phyloP scores from a whole-genome alignment of 2,113 vertebrate species.

The Gasterosteus aculeatus region DNA sequence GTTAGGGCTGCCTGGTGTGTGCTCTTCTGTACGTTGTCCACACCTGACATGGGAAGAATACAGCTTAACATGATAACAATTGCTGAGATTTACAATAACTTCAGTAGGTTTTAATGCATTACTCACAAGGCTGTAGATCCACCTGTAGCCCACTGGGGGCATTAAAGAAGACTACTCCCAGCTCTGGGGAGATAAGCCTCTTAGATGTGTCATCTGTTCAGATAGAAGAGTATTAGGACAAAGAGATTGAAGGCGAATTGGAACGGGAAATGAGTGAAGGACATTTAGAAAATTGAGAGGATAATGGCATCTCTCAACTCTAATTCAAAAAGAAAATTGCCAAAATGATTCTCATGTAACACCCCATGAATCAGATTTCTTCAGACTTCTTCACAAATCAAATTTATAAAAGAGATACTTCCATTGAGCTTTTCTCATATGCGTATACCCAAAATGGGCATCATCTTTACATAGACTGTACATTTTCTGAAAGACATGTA shows the following conservation, averaged over 20 bases:
- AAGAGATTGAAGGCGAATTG: neutral
- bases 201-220: conserved; percentile 83
- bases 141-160: conserved; percentile 80
- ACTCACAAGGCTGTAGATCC: conserved; percentile 68
- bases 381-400: too few species aligned
- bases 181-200: conserved; percentile 90
- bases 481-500: too few species aligned
- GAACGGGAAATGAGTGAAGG: neutral
- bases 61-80: neutral
- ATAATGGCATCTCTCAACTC: too few species aligned
- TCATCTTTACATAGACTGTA: too few species aligned
- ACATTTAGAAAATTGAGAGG: too few species aligned
- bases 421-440: too few species aligned
- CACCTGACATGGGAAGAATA: conserved; percentile 49
- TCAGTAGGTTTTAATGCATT: neutral
- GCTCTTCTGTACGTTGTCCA: conserved; percentile 77
- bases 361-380: too few species aligned
- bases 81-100: neutral
- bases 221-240: conserved; percentile 8
- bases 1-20: conserved; percentile 85
- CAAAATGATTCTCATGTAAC: too few species aligned
- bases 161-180: conserved; percentile 94
- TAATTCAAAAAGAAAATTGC: too few species aligned
- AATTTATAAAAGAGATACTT: too few species aligned
- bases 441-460: too few species aligned